These are phyloP conservation scores for Polylopha cassiicola DNA, from an alignment of 2,888 invertebrate genomes.

Conservation along the genomic window DNA sequence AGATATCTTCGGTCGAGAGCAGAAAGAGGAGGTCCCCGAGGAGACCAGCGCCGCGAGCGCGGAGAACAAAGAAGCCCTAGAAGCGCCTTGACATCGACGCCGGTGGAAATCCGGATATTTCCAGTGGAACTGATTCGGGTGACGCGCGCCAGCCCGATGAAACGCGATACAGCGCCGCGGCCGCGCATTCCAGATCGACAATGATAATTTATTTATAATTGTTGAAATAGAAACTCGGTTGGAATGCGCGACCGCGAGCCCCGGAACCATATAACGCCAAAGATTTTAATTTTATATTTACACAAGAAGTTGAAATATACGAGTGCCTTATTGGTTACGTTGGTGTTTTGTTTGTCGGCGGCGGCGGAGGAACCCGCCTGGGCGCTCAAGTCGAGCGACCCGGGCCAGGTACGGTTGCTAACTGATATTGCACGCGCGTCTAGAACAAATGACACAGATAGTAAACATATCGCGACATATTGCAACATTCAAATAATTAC, in stretches of 20 bases:
- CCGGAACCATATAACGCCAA: conserved; percentile 57
- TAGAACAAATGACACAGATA: conserved; percentile 44
- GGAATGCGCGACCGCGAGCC: no score
- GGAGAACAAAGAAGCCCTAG: conserved; percentile 35
- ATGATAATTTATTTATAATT: no score
- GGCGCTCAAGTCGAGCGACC: conserved; percentile 87
- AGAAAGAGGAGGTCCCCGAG: conserved; percentile 24
- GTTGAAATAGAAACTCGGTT: no score
- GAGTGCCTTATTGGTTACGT: conserved; percentile 75
- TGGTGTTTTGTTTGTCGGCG: conserved; percentile 69
- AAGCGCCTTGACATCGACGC: conserved; percentile 53
- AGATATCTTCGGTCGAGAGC: conserved; percentile 45
- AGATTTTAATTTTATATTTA: conserved; percentile 66
- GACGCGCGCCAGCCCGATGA: conserved; percentile 37
- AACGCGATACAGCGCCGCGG: background rate
- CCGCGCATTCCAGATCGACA: background rate
- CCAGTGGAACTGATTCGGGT: conserved; percentile 73
- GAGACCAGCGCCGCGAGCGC: conserved; percentile 23
- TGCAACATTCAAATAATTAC: no score
- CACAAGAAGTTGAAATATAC: conserved; percentile 68
- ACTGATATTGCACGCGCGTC: conserved; percentile 56
- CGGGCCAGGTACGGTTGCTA: conserved; percentile 86
- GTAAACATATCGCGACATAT: conserved; percentile 9
- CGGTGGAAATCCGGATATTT: conserved; percentile 57
- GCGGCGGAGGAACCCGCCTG: conserved; percentile 69